Evolutionary conservation across 2,113 vertebrate species (phyloP).

Genomic region (Cheilinus undulatus): DNA sequence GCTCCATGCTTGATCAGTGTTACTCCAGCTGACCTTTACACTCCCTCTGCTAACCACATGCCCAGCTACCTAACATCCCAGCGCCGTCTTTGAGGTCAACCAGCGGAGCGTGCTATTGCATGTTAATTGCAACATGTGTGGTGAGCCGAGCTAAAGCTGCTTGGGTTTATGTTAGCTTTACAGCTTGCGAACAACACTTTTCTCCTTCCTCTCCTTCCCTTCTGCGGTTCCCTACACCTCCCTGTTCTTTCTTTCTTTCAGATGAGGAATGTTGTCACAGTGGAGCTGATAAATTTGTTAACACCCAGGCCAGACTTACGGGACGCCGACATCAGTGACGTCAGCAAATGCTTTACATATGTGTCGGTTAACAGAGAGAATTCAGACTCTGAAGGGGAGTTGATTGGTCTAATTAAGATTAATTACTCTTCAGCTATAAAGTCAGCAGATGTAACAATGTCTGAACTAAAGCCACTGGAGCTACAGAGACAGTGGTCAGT

Average conservation of each 20-base stretch:
- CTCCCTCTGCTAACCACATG: conserved; percentile 59
- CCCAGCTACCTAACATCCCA: conserved; percentile 67
- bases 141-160: conserved; percentile 60
- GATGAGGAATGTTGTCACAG: conserved; percentile 70
- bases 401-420: not conserved
- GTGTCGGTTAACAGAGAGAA: conserved; percentile 17
- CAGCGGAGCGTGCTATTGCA: conserved; percentile 61
- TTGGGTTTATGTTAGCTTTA: conserved; percentile 67
- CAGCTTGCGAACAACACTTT: conserved; percentile 66
- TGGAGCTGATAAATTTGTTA: conserved; percentile 61
- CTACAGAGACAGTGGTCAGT: no score
- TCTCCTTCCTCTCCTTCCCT: conserved; percentile 35
- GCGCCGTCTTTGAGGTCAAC: conserved; percentile 67
- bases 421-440: not conserved
- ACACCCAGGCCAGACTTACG: conserved; percentile 67
- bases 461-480: not conserved
- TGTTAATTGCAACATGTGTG: conserved; percentile 76
- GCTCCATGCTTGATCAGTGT: conserved; percentile 54
- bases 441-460: not conserved
- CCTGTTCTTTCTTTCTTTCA: conserved; percentile 27
- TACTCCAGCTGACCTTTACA: conserved; percentile 60
- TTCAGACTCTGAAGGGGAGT: conserved; percentile 11
- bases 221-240: not conserved
- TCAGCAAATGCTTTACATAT: conserved; percentile 41
- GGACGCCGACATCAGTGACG: conserved; percentile 71